Base-by-base conservation (phyloP, 35 echinoderm and acorn worm genomes). In the Ophioderma brevispina region DNA sequence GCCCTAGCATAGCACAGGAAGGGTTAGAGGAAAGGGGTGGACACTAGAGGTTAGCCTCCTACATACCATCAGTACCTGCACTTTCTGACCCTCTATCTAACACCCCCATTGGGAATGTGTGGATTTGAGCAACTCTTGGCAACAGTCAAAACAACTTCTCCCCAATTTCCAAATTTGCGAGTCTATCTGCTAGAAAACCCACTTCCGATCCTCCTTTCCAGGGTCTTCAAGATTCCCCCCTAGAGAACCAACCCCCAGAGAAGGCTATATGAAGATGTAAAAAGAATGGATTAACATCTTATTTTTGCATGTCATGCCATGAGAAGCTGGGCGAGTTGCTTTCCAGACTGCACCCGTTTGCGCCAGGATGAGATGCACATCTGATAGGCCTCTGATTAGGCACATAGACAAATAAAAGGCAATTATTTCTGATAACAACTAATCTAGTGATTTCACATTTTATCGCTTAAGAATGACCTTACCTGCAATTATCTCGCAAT, bases 101-200 rank as follows among this genome's bases (percentile, higher is more conserved):
- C 15, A 18, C 59, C 59, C 59, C 59, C 28, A 30, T 25, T 3
- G 59, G 59, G 28, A 18, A 70, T 18, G 17, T 3, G n/a, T 8
- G 59, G 59, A 70, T 70, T 70, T 70, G n/a, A 70, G 28, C 59
- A 70, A 25, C 59, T 70, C 59, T 70, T 70, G 59, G 59, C 59
- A 70, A 70, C 59, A 70, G 59, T 70, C 59, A 70, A 18, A 70
- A 70, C 59, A 70, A 30, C 6, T 70, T 70, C 59, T 70, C 59
- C 23, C 59, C 4, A 25, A 70, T 70, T 70, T 70, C 59, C 59
- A 70, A 70, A 30, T 70, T 70, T 70, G 23, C n/a, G 59, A 70
- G 59, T 70, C 59, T 70, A 70, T 70, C 59, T 70, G 4, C 28
- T 25, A 70, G 59, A 70, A 70, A 70, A 70, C 59, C 59, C 59